These are phyloP conservation scores for Eupeodes luniger DNA, from an alignment of 2,888 invertebrate species.

Conservation along the genomic window DNA sequence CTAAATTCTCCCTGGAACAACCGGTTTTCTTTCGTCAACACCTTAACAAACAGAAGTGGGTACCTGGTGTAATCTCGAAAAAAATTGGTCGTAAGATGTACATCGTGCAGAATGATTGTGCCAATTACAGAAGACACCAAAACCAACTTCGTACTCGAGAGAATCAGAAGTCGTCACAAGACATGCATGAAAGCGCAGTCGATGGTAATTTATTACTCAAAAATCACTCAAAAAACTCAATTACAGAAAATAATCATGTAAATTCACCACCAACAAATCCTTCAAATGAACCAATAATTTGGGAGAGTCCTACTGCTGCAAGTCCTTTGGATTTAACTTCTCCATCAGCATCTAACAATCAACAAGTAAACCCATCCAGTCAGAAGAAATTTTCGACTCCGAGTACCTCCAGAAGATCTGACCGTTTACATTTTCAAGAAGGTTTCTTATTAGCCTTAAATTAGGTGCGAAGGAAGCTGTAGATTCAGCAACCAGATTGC, in stretches of 20 bases:
- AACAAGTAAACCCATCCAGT: not conserved
- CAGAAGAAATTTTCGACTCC: not conserved
- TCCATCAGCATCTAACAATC: not conserved
- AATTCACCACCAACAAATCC: slow-evolving; percentile 1
- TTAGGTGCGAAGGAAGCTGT: slow-evolving; percentile 4
- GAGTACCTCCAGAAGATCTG: not conserved
- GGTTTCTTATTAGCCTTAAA: slow-evolving; percentile 1
- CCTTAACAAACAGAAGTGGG: slow-evolving; percentile 8
- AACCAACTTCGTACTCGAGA: slow-evolving; percentile 21
- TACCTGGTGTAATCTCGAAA: slow-evolving; percentile 22
- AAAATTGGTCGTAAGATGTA: slow-evolving; percentile 15
- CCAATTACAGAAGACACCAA: slow-evolving; percentile 24
- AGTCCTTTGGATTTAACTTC: not conserved
- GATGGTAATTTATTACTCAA: not conserved
- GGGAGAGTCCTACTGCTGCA: not conserved
- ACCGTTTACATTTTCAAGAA: not conserved
- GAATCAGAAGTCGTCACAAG: not conserved
- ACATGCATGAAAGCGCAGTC: not conserved
- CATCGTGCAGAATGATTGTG: too few relatives aligned
- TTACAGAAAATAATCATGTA: slow-evolving; percentile 3
- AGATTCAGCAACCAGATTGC: not conserved
- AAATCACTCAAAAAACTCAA: not conserved
- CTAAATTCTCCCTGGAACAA: not conserved
- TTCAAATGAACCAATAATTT: not conserved
- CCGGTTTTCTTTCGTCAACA: not conserved